A percentile compares a stretch with the other conserved stretches of the same genome.
Evolutionary conservation across 2,113 vertebrate species (phyloP).

Genomic region (Caloenas nicobarica): DNA sequence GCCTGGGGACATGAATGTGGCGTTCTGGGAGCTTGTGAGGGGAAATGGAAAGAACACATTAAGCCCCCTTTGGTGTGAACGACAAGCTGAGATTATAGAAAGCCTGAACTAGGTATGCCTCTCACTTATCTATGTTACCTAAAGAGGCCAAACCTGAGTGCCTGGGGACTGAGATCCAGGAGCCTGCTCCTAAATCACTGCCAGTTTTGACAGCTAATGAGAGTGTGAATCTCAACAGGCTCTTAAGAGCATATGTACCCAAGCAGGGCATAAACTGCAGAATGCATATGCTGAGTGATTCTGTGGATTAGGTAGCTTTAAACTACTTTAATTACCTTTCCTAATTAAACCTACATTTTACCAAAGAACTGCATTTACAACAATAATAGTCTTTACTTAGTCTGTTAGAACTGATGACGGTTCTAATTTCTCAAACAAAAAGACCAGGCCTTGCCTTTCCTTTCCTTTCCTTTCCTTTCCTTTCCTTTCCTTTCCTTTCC

Average conservation of each 20-base stretch:
- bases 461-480: no score
- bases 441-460: background rate
- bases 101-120: background rate
- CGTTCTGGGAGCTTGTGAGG: background rate
- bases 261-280: background rate
- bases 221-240: background rate
- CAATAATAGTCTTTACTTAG: background rate
- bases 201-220: slow-evolving; percentile 34
- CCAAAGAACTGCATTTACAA: slow-evolving; percentile 21
- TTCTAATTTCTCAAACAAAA: background rate
- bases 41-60: background rate
- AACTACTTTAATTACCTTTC: slow-evolving; percentile 10
- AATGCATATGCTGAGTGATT: background rate
- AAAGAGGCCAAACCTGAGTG: background rate
- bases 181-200: slow-evolving; percentile 4
- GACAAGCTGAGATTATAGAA: background rate
- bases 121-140: background rate
- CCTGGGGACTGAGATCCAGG: background rate
- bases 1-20: accelerated
- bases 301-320: slow-evolving; percentile 3
- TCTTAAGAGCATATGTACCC: background rate
- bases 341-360: slow-evolving; percentile 51
- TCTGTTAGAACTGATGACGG: background rate
- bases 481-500: no score
- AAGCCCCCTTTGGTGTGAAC: background rate